These are phyloP conservation scores for Acrossocheilus wenchowensis DNA, from an alignment of 2,797 vertebrate genomes.

Conservation along the genomic window DNA sequence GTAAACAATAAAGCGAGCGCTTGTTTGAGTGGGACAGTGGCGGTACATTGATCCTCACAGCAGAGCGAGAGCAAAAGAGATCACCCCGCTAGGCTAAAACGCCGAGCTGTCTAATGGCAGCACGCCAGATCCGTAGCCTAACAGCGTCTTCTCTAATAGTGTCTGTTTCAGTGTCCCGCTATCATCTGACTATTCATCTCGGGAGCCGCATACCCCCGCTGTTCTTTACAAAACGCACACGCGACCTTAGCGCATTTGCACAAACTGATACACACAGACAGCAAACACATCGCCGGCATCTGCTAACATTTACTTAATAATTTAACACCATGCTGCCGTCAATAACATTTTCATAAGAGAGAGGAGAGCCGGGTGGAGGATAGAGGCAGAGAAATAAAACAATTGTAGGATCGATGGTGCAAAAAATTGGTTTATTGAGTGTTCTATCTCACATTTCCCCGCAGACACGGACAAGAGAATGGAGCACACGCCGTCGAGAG, in stretches of 20 bases:
- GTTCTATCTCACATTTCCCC: constrained; percentile 79
- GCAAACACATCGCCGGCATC: constrained; percentile 64
- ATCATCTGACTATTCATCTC: constrained; percentile 70
- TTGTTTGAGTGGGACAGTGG: constrained; percentile 20
- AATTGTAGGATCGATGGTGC: constrained; percentile 84
- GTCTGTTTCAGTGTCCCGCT: constrained; percentile 53
- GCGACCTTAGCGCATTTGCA: constrained; percentile 54
- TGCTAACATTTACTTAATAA: constrained; percentile 83
- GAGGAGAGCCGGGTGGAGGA: constrained; percentile 49
- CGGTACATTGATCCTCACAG: constrained; percentile 53
- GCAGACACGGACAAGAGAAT: constrained; percentile 82
- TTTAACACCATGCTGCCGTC: constrained; percentile 78
- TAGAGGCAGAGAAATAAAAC: constrained; percentile 67
- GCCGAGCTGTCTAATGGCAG: constrained; percentile 53
- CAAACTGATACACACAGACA: constrained; percentile 43
- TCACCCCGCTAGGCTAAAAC: constrained; percentile 55
- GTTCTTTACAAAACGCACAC: constrained; percentile 74
- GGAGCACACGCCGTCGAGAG: constrained; percentile 59
- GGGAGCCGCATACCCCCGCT: constrained; percentile 67
- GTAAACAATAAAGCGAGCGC: constrained; percentile 11
- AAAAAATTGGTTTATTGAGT: constrained; percentile 90
- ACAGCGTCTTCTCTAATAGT: constrained; percentile 56
- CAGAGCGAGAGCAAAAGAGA: constrained; percentile 44
- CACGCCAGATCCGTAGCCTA: constrained; percentile 42
- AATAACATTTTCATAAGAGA: constrained; percentile 77